Evolutionary conservation across 2,888 invertebrate species (phyloP).

Genomic region (Apodemia zela): DNA sequence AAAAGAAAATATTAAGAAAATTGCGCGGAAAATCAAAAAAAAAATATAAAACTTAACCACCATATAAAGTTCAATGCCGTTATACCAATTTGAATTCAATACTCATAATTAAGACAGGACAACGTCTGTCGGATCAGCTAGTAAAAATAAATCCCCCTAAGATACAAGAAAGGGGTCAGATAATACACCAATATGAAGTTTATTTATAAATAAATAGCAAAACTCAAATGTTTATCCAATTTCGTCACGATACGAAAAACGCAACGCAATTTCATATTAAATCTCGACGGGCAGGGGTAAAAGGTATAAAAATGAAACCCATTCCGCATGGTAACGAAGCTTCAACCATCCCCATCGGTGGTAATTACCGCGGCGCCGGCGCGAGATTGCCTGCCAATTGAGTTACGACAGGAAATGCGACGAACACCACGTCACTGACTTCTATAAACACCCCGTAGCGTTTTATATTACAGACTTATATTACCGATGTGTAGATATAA

Average conservation of each 20-base stretch:
- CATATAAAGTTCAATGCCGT: no score
- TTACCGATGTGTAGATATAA: background rate
- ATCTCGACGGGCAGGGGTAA: constrained; percentile 9
- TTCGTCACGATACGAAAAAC: background rate
- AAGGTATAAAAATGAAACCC: constrained; percentile 16
- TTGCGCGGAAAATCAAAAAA: no score
- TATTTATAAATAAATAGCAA: background rate
- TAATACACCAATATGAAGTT: no score
- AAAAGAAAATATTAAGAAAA: no score
- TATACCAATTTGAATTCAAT: no score
- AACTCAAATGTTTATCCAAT: background rate
- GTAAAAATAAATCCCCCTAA: no score
- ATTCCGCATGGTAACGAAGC: constrained; percentile 17
- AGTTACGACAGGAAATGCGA: constrained; percentile 49
- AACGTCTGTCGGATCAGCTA: no score
- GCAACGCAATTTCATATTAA: constrained; percentile 11
- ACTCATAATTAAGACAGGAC: no score
- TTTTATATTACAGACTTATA: background rate
- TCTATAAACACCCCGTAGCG: constrained; percentile 6
- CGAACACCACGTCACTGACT: constrained; percentile 11
- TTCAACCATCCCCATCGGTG: constrained; percentile 27
- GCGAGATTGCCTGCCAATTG: constrained; percentile 69
- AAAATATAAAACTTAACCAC: no score
- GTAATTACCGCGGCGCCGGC: constrained; percentile 52
- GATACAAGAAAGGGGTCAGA: no score